These are phyloP conservation scores for Calonectris borealis DNA, from an alignment of 2,113 vertebrate species.

Conservation along the genomic window DNA sequence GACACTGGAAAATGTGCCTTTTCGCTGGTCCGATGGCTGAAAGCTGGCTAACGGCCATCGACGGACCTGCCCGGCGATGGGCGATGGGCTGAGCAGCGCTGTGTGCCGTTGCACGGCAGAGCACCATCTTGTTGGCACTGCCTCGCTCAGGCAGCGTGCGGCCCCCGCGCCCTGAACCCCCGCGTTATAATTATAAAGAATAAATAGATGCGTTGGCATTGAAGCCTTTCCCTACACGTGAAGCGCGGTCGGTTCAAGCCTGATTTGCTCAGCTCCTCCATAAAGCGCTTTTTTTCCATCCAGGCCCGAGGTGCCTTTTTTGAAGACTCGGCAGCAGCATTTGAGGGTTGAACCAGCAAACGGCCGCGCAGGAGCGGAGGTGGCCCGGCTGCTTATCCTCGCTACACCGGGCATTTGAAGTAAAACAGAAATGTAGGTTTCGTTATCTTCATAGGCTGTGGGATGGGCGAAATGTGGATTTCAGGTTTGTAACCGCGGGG, in stretches of 20 bases:
- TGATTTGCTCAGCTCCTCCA: background rate
- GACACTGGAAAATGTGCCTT: background rate
- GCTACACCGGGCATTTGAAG: background rate
- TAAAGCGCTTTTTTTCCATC: accelerated
- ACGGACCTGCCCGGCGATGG: accelerated
- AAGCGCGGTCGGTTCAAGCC: accelerated
- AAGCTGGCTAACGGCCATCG: background rate
- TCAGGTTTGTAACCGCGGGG: background rate
- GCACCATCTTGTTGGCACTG: accelerated
- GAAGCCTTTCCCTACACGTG: background rate
- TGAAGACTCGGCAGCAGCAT: background rate
- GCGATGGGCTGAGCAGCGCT: accelerated
- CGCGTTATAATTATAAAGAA: background rate
- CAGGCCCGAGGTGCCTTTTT: background rate
- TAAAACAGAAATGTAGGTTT: background rate
- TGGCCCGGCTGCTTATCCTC: accelerated
- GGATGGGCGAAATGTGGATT: background rate
- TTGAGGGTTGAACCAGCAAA: background rate
- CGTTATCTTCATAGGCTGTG: background rate
- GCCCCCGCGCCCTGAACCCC: background rate
- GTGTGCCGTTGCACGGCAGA: accelerated
- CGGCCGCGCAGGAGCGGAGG: accelerated
- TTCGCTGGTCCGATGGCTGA: accelerated
- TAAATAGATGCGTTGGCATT: accelerated
- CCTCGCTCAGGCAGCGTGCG: background rate